phyloP scores from a whole-genome alignment of 2,888 invertebrate genomes.

The Nesidiocoris tenuis region DNA sequence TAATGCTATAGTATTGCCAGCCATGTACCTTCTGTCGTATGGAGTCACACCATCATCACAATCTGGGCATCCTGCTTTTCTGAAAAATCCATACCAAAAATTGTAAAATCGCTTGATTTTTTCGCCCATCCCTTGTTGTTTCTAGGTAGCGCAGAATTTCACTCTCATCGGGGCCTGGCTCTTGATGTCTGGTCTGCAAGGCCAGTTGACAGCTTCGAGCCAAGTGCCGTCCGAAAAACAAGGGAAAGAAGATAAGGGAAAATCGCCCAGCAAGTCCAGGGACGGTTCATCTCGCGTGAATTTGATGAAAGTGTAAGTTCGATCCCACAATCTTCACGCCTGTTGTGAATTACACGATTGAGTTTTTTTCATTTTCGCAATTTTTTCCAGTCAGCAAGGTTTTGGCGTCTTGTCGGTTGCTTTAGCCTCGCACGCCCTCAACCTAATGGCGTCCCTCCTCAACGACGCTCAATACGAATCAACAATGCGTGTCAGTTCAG shows the following conservation, averaged over 20 bases:
- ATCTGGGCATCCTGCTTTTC: background rate
- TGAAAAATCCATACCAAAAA: background rate
- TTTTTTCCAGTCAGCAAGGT: slow-evolving; percentile 69
- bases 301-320: slow-evolving; percentile 67
- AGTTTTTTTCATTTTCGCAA: slow-evolving; percentile 15
- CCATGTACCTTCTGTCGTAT: too few relatives aligned
- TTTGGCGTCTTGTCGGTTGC: slow-evolving; percentile 88
- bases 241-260: slow-evolving; percentile 60
- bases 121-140: background rate
- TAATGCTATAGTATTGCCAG: too few relatives aligned
- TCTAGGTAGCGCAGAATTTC: slow-evolving; percentile 83
- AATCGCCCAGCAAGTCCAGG: slow-evolving; percentile 62
- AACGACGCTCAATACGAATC: slow-evolving; percentile 76
- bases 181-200: slow-evolving; percentile 81
- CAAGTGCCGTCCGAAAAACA: slow-evolving; percentile 53
- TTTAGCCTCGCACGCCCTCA: slow-evolving; percentile 79
- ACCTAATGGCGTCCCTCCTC: slow-evolving; percentile 70
- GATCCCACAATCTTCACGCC: too few relatives aligned
- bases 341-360: too few relatives aligned
- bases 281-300: slow-evolving; percentile 64
- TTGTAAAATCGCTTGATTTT: background rate
- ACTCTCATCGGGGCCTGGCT: slow-evolving; percentile 86
- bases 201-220: slow-evolving; percentile 70
- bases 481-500: slow-evolving; percentile 54
- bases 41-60: slow-evolving; percentile 8